These are phyloP conservation scores for Oceanodroma leucorhoa DNA, from an alignment of 2,797 vertebrate genomes.

Conservation along the genomic window DNA sequence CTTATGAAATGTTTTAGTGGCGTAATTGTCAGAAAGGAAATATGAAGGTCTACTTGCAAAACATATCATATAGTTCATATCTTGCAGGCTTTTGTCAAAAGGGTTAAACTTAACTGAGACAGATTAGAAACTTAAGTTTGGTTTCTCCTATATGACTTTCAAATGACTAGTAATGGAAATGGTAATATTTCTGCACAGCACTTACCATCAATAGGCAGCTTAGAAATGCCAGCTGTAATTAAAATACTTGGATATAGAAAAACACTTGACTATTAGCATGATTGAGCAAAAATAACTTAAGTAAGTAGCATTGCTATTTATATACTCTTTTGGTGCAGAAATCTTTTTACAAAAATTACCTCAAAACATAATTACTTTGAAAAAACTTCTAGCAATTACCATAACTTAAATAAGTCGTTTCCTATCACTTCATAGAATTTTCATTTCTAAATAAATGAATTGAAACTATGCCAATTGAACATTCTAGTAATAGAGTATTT, in stretches of 20 bases:
- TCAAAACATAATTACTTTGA: not conserved
- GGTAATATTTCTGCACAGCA: not conserved
- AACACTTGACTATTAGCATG: not conserved
- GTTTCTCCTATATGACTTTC: not conserved
- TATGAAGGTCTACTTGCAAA: not conserved
- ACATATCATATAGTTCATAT: not conserved
- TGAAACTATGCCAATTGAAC: not conserved
- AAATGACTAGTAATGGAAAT: not conserved
- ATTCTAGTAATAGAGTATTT: not conserved
- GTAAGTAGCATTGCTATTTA: not conserved
- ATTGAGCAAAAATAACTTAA: not conserved
- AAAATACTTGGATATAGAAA: not conserved
- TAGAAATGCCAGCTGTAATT: conserved; percentile 3
- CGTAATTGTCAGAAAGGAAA: not conserved
- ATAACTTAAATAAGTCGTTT: not conserved
- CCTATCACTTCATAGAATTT: not conserved
- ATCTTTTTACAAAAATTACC: not conserved
- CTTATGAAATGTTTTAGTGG: not conserved
- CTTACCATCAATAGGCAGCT: not conserved
- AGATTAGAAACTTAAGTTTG: not conserved
- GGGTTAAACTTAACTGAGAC: not conserved
- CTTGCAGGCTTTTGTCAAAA: not conserved
- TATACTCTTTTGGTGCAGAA: not conserved
- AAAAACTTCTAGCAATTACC: not conserved
- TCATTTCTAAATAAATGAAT: not conserved